Evolutionary conservation across 2,113 vertebrate species (phyloP).

Genomic region (Gallinago paraguaiae): DNA sequence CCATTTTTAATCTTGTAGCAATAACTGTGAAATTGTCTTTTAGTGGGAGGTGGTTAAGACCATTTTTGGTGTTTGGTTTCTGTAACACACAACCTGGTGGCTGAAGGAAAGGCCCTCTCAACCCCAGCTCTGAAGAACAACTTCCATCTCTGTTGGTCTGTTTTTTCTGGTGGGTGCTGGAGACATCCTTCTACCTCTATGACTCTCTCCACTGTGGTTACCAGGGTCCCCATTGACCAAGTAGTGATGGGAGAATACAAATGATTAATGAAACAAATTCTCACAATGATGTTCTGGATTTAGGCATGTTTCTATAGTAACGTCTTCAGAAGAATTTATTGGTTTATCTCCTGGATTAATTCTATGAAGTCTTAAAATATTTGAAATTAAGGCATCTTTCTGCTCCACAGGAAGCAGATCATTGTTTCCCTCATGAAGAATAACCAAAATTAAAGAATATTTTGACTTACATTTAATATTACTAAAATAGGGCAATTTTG

Average conservation of each 20-base stretch:
- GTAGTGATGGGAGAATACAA: neutral
- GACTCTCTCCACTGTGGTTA: neutral
- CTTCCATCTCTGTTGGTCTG: neutral
- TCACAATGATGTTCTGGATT: neutral
- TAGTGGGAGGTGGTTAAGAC: neutral
- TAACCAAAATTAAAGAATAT: neutral
- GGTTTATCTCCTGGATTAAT: slow-evolving; percentile 1
- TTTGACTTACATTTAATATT: neutral
- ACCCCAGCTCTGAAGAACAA: neutral
- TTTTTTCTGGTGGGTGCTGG: neutral
- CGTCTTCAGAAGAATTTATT: neutral
- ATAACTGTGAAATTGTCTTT: neutral
- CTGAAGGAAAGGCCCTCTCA: neutral
- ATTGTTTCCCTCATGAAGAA: neutral
- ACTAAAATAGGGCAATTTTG: neutral
- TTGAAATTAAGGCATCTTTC: neutral
- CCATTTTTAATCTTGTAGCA: neutral
- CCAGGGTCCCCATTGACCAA: neutral
- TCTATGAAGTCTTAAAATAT: neutral
- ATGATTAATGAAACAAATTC: neutral
- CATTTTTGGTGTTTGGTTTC: neutral
- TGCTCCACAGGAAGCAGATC: neutral
- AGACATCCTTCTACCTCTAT: neutral
- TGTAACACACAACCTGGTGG: neutral
- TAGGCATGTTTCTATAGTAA: slow-evolving; percentile 32